Conservation (phyloP, 2,888 invertebrate species). For the Crepidodera aurea region DNA sequence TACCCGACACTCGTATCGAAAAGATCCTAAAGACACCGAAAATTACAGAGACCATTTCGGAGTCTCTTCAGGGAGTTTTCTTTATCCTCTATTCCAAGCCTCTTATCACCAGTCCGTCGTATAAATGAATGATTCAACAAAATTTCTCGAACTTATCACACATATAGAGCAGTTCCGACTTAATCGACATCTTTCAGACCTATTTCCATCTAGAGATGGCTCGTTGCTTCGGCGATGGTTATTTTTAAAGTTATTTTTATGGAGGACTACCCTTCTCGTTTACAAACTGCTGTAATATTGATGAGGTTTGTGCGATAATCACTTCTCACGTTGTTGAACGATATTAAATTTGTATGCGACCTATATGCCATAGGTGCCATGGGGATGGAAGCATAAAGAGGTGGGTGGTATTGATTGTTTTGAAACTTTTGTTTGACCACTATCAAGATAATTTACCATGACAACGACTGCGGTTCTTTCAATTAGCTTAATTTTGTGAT, state of each 20-base stretch:
- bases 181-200: slow-evolving; percentile 44
- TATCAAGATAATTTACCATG: too few species aligned
- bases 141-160: slow-evolving; percentile 45
- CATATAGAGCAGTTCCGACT: slow-evolving; percentile 42
- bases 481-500: too few species aligned
- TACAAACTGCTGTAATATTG: slow-evolving; percentile 1
- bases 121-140: slow-evolving; percentile 51
- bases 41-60: slow-evolving; percentile 28
- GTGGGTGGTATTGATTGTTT: too few species aligned
- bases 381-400: too few species aligned
- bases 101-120: slow-evolving; percentile 45
- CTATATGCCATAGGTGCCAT: background rate
- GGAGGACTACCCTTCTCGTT: background rate
- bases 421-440: too few species aligned
- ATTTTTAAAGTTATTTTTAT: slow-evolving; percentile 24
- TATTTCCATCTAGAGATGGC: slow-evolving; percentile 30
- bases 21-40: slow-evolving; percentile 29
- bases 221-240: slow-evolving; percentile 2
- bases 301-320: slow-evolving; percentile 3
- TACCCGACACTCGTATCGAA: slow-evolving; percentile 17
- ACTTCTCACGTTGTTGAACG: slow-evolving; percentile 4
- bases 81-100: slow-evolving; percentile 28
- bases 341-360: slow-evolving; percentile 3
- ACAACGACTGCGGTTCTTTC: too few species aligned
- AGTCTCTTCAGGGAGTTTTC: slow-evolving; percentile 37